Evolutionary conservation across 2,888 invertebrate species (phyloP), one percentile per base, ranked within the genome.

Genomic region (Polymixis flavicincta): DNA sequence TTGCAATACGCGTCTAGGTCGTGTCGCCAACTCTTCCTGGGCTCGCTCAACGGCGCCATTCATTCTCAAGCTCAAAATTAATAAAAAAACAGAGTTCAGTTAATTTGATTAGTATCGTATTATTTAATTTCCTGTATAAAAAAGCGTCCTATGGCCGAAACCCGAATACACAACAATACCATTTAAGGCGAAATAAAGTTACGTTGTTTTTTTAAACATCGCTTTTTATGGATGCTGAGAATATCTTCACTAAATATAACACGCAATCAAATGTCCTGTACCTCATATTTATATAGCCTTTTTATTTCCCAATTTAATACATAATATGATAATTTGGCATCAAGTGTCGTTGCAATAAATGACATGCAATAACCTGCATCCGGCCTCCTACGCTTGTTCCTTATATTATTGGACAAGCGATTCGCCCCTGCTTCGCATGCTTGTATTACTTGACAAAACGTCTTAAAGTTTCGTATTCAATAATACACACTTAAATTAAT

Each of bases 321-420:
- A 61, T 71, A 76, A 76, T 68, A n/a, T 37, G 60, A 61, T 71
- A 76, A 76, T 68, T 22, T 37, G 60, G 13, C 17, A 78, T 82
- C 69, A 70, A 73, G 64, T 63, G 65, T 69, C 57, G 59, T 71
- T 84, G 74, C 57, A 69, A 74, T 83, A 80, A 82, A 85, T 75
- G 72, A 37, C 61, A 71, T 59, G 71, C 75, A 60, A 83, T 85
- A 70, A 85, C 83, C 5, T 60, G 74, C 50, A 77, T 83, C 84
- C 86, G 80, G 71, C 80, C 75, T 54, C 86, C 84, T 74, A 84
- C 84, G 45, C 64, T 42, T 55, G 74, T 64, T 78, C 85, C 83
- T 82, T 82, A 52, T 71, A 68, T 54, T 67, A 80, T 74, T 59
- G 59, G 28, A 52, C 52, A 22, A 52, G 4, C 22, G 52, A 22